phyloP scores from a whole-genome alignment of 2,113 vertebrate genomes.

The Bos javanicus region DNA sequence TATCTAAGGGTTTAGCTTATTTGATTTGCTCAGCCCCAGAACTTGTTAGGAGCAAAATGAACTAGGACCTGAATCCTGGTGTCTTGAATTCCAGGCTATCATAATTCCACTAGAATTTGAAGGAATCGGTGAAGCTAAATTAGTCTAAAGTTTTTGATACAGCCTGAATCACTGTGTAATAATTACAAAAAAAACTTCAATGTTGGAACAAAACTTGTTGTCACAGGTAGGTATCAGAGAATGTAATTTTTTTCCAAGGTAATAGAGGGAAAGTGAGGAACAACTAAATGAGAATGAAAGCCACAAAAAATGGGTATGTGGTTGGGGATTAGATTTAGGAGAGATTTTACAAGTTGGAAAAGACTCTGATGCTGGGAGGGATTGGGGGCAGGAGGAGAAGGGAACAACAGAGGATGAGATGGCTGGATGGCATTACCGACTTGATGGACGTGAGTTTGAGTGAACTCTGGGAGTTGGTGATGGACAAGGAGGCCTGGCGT shows the following conservation, averaged over 20 bases:
- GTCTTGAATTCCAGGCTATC: not conserved
- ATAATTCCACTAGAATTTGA: not conserved
- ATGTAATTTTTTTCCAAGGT: not conserved
- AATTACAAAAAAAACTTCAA: not conserved
- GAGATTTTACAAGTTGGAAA: not conserved
- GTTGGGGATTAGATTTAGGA: not conserved
- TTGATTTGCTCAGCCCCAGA: not conserved
- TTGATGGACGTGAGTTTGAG: too few species aligned
- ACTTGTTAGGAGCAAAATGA: not conserved
- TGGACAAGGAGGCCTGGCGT: too few species aligned
- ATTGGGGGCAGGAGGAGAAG: too few species aligned
- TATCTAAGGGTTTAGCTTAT: not conserved
- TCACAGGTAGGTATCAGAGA: constrained; percentile 17
- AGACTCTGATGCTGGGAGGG: too few species aligned
- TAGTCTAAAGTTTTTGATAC: not conserved
- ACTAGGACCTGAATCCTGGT: not conserved
- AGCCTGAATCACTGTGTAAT: not conserved
- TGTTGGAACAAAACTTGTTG: not conserved
- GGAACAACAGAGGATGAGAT: too few species aligned
- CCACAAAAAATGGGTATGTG: not conserved
- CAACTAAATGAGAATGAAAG: not conserved
- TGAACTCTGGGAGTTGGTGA: too few species aligned
- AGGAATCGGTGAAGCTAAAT: not conserved
- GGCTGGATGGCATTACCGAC: too few species aligned
- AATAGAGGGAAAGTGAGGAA: not conserved